Conservation (phyloP, 2,797 vertebrate species). For the Phoxinus dragarum region DNA sequence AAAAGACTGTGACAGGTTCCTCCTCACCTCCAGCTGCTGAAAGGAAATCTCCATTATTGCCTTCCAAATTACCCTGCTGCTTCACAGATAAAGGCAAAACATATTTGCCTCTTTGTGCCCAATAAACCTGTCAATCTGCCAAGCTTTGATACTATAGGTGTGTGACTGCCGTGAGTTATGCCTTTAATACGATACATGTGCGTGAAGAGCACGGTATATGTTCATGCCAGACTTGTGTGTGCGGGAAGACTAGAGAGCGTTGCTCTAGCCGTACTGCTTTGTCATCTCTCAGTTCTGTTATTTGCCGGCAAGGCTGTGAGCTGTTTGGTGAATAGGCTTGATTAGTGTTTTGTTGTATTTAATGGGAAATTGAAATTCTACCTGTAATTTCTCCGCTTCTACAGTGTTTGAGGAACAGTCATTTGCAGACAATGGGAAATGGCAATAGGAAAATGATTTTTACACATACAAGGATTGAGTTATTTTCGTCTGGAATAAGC, state of each 20-base stretch:
- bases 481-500: background rate
- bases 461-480: background rate
- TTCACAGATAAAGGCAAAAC: slow-evolving; percentile 58
- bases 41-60: slow-evolving; percentile 63
- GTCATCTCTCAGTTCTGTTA: slow-evolving; percentile 40
- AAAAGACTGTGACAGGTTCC: slow-evolving; percentile 62
- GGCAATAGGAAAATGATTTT: background rate
- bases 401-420: background rate
- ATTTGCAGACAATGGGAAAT: slow-evolving; percentile 15
- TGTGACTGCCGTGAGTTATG: slow-evolving; percentile 50
- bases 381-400: slow-evolving; percentile 10
- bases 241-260: slow-evolving; percentile 14
- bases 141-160: slow-evolving; percentile 42
- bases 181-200: slow-evolving; percentile 55
- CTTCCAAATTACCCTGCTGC: slow-evolving; percentile 61
- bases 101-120: slow-evolving; percentile 59
- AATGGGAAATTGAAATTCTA: slow-evolving; percentile 40
- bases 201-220: background rate
- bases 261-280: slow-evolving; percentile 8
- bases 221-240: background rate
- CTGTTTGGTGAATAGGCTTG: slow-evolving; percentile 32
- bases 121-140: slow-evolving; percentile 65
- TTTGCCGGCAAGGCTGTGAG: slow-evolving; percentile 38
- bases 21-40: slow-evolving; percentile 57
- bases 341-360: slow-evolving; percentile 40